Percentiles rank a stretch among this genome's conserved stretches.
These are phyloP conservation scores for Rhizoglyphus robini DNA, from an alignment of 1,140 invertebrate genomes.

Conservation along the genomic window DNA sequence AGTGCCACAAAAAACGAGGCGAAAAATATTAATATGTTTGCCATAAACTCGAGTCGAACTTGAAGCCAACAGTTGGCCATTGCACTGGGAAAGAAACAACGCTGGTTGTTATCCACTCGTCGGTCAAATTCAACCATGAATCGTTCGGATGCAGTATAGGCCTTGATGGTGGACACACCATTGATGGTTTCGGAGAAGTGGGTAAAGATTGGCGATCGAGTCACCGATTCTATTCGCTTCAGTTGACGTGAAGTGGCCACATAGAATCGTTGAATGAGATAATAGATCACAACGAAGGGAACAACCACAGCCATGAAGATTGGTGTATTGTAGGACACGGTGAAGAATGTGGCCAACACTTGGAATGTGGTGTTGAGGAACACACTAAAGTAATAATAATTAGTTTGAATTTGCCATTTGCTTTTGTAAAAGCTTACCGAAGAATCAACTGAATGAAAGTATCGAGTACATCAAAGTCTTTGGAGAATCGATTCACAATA, in stretches of 20 bases:
- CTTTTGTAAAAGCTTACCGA: not conserved
- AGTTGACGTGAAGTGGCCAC: slow-evolving; percentile 82
- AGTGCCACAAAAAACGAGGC: slow-evolving; percentile 74
- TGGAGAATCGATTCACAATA: slow-evolving; percentile 43
- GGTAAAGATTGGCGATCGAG: slow-evolving; percentile 93
- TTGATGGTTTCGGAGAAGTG: slow-evolving; percentile 90
- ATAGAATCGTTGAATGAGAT: slow-evolving; percentile 66
- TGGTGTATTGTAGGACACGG: slow-evolving; percentile 32
- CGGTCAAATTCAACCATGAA: slow-evolving; percentile 32
- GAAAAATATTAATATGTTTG: slow-evolving; percentile 56
- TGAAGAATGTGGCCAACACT: slow-evolving; percentile 29
- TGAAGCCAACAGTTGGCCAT: slow-evolving; percentile 36
- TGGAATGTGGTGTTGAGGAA: slow-evolving; percentile 32
- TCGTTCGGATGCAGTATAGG: slow-evolving; percentile 33
- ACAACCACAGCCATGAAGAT: slow-evolving; percentile 31
- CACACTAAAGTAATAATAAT: slow-evolving; percentile 29
- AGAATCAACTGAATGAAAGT: slow-evolving; percentile 1
- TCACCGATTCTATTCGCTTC: slow-evolving; percentile 86
- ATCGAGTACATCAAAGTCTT: slow-evolving; percentile 22
- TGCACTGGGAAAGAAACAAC: slow-evolving; percentile 36
- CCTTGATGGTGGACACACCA: slow-evolving; percentile 40
- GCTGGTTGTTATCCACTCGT: slow-evolving; percentile 41
- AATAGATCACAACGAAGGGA: slow-evolving; percentile 33
- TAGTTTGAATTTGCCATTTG: not conserved
- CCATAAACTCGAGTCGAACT: slow-evolving; percentile 40